phyloP scores from a whole-genome alignment of 2,797 vertebrate species.

The Manis javanica region DNA sequence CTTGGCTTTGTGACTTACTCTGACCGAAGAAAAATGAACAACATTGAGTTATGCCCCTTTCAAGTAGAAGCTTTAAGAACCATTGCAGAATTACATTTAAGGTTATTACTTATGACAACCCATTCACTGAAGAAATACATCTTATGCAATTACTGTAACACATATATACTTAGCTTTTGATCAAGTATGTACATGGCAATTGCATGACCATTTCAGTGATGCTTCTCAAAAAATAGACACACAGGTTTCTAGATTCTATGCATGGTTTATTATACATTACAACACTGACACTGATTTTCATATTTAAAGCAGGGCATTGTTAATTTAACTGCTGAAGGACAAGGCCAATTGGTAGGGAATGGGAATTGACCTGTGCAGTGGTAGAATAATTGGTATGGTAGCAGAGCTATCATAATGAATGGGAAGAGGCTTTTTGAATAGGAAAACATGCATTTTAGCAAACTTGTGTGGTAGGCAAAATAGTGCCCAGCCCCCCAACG shows the following conservation, averaged over 20 bases:
- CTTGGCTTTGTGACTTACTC: neutral
- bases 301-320: neutral
- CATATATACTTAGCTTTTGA: neutral
- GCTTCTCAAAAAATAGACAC: neutral
- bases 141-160: neutral
- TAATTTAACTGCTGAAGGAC: neutral
- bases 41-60: neutral
- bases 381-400: neutral
- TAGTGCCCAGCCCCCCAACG: neutral
- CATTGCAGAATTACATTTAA: neutral
- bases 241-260: neutral
- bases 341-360: neutral
- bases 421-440: neutral
- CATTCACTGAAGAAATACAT: neutral
- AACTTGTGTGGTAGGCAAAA: neutral
- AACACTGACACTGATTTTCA: neutral
- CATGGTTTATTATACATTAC: neutral
- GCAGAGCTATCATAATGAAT: neutral
- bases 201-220: neutral
- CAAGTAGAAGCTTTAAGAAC: neutral
- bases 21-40: neutral
- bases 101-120: neutral
- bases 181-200: neutral
- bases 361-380: neutral
- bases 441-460: slow-evolving; percentile 9